phyloP scores from a whole-genome alignment of 2,113 vertebrate species.

The Halcyon malimbica region DNA sequence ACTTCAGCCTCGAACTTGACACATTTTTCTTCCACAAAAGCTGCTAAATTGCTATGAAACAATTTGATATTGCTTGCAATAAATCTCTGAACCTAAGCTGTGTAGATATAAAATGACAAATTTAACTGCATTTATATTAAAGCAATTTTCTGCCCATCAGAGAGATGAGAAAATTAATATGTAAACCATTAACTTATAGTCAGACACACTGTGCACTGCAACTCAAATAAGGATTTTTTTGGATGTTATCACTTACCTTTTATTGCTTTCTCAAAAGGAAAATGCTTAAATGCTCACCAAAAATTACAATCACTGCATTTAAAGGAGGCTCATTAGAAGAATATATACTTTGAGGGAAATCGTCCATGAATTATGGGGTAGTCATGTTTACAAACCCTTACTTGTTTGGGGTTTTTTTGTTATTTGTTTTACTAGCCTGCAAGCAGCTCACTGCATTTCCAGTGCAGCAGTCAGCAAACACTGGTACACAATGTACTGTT shows the following conservation, averaged over 20 bases:
- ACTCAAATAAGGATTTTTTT: constrained; percentile 55
- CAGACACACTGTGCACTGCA: constrained; percentile 47
- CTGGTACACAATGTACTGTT: background rate
- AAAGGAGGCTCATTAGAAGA: constrained; percentile 61
- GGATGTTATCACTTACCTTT: constrained; percentile 40
- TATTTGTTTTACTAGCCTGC: background rate
- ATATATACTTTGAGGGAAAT: constrained; percentile 30
- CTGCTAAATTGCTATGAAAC: constrained; percentile 47
- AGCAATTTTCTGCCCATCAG: constrained; percentile 71
- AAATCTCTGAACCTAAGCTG: constrained; percentile 52
- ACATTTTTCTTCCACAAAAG: constrained; percentile 46
- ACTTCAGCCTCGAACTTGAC: background rate
- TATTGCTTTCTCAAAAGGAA: constrained; percentile 58
- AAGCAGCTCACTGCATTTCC: background rate
- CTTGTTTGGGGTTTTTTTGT: background rate
- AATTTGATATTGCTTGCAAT: constrained; percentile 50
- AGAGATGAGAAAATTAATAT: constrained; percentile 73
- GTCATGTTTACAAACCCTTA: background rate
- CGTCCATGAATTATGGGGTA: constrained; percentile 17
- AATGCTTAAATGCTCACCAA: constrained; percentile 57
- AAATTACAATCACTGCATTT: constrained; percentile 51
- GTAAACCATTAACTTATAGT: constrained; percentile 68
- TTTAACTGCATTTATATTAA: constrained; percentile 72
- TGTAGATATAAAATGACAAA: constrained; percentile 70
- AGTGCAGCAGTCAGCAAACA: background rate